These are phyloP conservation scores for Agrochola lota DNA, from an alignment of 2,888 invertebrate genomes.

Conservation along the genomic window DNA sequence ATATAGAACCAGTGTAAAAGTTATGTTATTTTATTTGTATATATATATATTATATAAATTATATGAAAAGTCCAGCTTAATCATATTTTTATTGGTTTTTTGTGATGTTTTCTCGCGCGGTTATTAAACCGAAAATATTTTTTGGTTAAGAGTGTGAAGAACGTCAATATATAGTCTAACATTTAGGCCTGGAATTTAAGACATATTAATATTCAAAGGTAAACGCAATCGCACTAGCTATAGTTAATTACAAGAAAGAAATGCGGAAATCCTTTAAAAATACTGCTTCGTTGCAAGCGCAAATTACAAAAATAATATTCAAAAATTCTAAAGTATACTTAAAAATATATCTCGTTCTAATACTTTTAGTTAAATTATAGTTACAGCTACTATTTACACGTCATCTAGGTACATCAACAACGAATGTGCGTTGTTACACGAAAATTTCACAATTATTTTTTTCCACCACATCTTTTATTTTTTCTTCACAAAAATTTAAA, in stretches of 20 bases:
- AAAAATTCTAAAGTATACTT: slow-evolving; percentile 80
- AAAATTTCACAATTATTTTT: slow-evolving; percentile 49
- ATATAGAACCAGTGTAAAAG: slow-evolving; percentile 35
- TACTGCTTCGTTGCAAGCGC: slow-evolving; percentile 88
- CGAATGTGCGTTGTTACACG: slow-evolving; percentile 66
- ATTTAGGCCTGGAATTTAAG: slow-evolving; percentile 31
- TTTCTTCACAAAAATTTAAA: slow-evolving; percentile 42
- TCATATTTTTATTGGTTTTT: background rate
- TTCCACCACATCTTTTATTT: slow-evolving; percentile 48
- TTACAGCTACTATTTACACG: slow-evolving; percentile 84
- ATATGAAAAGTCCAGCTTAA: slow-evolving; percentile 38
- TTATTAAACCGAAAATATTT: background rate
- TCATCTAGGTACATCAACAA: slow-evolving; percentile 71
- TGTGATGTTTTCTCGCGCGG: slow-evolving; percentile 30
- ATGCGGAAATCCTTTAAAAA: slow-evolving; percentile 73
- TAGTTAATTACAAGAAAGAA: slow-evolving; percentile 52
- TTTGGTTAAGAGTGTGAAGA: background rate
- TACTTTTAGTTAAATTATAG: slow-evolving; percentile 77
- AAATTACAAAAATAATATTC: slow-evolving; percentile 84
- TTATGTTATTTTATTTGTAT: slow-evolving; percentile 37
- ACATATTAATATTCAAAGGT: slow-evolving; percentile 48
- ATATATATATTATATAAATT: too few species aligned
- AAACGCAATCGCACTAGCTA: slow-evolving; percentile 42
- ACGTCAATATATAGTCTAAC: background rate
- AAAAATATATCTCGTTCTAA: slow-evolving; percentile 83